A percentile compares a stretch with the other conserved stretches of the same genome.
Evolutionary conservation across 35 echinoderm and acorn worm genomes (phyloP).

Genomic region (Heliocidaris tuberculata): DNA sequence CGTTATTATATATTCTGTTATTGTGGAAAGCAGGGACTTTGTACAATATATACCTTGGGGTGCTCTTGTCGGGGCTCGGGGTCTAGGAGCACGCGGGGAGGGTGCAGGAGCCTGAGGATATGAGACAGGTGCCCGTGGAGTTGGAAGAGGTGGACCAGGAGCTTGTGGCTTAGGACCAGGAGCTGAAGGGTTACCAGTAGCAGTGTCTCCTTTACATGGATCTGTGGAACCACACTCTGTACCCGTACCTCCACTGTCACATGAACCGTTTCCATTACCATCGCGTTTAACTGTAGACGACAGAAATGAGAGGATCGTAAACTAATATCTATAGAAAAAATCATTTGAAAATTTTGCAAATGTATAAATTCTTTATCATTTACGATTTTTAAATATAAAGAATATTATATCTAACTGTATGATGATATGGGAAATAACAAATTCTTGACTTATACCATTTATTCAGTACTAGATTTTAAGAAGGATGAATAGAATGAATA

Average conservation of each 20-base stretch:
- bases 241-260: background rate
- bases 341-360: no score
- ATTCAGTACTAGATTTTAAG: no score
- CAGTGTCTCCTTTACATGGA: background rate
- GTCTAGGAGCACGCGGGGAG: background rate
- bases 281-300: background rate
- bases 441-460: no score
- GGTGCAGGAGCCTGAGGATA: background rate
- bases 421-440: no score
- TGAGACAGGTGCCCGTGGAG: background rate
- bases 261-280: background rate
- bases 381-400: no score
- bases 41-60: background rate
- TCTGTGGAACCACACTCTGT: background rate
- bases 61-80: background rate
- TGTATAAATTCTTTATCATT: no score
- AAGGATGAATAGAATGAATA: background rate
- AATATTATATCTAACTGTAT: no score
- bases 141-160: background rate
- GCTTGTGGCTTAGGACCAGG: background rate
- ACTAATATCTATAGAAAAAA: no score
- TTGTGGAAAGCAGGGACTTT: no score
- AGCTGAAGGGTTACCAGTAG: background rate
- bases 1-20: no score
- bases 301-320: background rate